A percentile compares a stretch with the other conserved stretches of the same genome.
These are phyloP conservation scores for Hermetia illucens DNA, from an alignment of 1,140 invertebrate genomes.

Conservation along the genomic window DNA sequence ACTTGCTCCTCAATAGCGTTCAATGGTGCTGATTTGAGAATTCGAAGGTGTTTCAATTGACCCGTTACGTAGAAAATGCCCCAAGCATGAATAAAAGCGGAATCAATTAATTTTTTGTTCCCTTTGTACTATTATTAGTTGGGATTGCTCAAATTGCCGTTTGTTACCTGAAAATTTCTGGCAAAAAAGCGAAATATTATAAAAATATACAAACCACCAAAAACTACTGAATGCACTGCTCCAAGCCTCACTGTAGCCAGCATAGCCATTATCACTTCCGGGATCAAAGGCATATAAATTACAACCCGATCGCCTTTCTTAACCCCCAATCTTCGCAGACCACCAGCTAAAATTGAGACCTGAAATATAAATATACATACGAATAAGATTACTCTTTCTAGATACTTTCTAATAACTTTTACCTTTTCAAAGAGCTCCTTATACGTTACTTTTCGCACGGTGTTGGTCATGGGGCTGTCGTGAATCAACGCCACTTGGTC, in stretches of 20 bases:
- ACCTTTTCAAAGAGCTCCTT: constrained; percentile 63
- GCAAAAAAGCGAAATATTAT: too few species aligned
- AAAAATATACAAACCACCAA: constrained; percentile 48
- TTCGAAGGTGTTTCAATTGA: too few species aligned
- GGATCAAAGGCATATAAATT: constrained; percentile 86
- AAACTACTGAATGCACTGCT: constrained; percentile 76
- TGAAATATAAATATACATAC: constrained; percentile 17
- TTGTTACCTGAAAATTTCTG: too few species aligned
- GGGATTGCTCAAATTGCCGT: not conserved
- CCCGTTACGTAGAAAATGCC: too few species aligned
- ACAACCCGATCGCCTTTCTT: constrained; percentile 55
- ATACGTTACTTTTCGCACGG: constrained; percentile 63
- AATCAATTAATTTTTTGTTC: not conserved
- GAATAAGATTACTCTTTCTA: not conserved
- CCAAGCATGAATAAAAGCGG: not conserved
- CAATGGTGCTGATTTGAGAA: too few species aligned
- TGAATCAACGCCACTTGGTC: constrained; percentile 71
- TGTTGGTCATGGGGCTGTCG: constrained; percentile 74
- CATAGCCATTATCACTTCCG: constrained; percentile 76
- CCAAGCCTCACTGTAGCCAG: constrained; percentile 67
- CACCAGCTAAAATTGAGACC: constrained; percentile 64
- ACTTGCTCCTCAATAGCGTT: too few species aligned
- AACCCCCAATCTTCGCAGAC: constrained; percentile 56
- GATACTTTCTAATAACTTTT: constrained; percentile 8
- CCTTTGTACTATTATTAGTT: not conserved